phyloP scores from a whole-genome alignment of 2,888 invertebrate genomes.

The Conomelus anceps region DNA sequence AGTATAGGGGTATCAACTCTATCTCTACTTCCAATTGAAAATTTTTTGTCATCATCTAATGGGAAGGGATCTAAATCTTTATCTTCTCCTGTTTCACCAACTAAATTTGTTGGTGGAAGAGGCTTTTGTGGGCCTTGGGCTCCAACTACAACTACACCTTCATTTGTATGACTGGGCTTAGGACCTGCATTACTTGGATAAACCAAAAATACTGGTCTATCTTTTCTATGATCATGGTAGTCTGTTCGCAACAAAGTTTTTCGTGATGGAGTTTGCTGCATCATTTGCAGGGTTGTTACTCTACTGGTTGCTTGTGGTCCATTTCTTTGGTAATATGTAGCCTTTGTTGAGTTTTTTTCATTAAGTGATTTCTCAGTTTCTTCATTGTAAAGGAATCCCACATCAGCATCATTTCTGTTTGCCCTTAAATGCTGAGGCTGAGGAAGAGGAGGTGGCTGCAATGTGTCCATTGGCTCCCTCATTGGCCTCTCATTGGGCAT shows the following conservation, averaged over 20 bases:
- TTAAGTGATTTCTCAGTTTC: not conserved
- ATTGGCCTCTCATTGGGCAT: conserved; percentile 24
- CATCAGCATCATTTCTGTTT: conserved; percentile 31
- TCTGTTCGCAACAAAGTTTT: conserved; percentile 21
- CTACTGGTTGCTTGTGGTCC: conserved; percentile 42
- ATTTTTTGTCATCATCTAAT: conserved; percentile 44
- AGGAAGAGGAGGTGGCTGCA: conserved; percentile 47
- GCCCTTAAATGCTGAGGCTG: conserved; percentile 33
- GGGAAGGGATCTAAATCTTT: conserved; percentile 32
- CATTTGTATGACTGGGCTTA: conserved; percentile 37
- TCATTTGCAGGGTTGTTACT: conserved; percentile 62
- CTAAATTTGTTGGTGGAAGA: conserved; percentile 40
- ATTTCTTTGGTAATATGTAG: conserved; percentile 23
- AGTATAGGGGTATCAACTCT: conserved; percentile 43
- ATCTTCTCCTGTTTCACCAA: conserved; percentile 20
- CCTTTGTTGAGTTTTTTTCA: not conserved
- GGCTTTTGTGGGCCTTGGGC: conserved; percentile 49
- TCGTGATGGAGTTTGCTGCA: conserved; percentile 45
- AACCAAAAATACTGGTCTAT: conserved; percentile 50
- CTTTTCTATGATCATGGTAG: conserved; percentile 28
- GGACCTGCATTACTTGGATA: conserved; percentile 46
- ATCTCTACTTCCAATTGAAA: conserved; percentile 41
- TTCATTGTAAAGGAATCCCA: conserved; percentile 23
- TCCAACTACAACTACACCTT: conserved; percentile 51
- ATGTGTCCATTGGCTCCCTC: conserved; percentile 40